phyloP scores from a whole-genome alignment of 2,113 vertebrate species.

The Phylloscopus trochiloides region DNA sequence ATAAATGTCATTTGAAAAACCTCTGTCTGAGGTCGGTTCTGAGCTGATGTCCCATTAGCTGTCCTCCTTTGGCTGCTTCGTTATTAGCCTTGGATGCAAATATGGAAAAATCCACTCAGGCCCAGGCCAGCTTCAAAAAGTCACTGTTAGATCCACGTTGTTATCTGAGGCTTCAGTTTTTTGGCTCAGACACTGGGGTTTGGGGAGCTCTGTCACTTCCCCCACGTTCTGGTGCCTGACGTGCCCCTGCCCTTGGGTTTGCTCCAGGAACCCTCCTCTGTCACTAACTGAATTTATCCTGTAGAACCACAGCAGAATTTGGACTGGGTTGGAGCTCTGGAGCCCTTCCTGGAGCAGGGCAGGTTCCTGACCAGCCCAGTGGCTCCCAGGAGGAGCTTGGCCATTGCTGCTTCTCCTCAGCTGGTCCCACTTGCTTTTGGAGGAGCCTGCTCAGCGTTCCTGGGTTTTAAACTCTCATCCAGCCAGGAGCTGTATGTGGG shows the following conservation, averaged over 20 bases:
- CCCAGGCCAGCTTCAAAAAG: background rate
- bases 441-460: background rate
- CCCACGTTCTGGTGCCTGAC: accelerated
- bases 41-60: background rate
- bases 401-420: background rate
- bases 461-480: background rate
- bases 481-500: background rate
- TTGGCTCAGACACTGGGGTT: background rate
- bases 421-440: background rate
- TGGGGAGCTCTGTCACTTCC: background rate
- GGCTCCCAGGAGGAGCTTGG: background rate
- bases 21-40: background rate
- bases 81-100: background rate
- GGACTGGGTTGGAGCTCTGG: background rate
- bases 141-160: accelerated
- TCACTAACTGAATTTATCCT: background rate
- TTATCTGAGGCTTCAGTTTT: accelerated
- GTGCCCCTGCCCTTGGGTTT: background rate
- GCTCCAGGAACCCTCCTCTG: background rate
- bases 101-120: background rate
- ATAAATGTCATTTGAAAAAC: background rate
- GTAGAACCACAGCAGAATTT: background rate
- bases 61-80: background rate
- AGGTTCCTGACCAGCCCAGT: background rate
- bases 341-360: background rate